Conservation (phyloP, 2,888 invertebrate species). For the Meganola albula region DNA sequence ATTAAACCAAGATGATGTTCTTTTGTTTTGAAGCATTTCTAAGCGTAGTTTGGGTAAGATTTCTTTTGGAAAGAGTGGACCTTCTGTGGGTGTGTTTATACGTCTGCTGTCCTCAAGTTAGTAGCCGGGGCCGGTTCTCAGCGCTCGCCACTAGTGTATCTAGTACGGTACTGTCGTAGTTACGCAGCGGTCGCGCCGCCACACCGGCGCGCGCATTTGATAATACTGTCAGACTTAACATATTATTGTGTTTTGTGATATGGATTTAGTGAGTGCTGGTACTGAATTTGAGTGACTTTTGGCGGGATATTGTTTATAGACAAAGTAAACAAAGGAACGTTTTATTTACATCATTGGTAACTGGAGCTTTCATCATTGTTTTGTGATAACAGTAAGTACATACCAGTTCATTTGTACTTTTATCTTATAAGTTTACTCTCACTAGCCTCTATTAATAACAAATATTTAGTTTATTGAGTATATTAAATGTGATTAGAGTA, state of each 20-base stretch:
- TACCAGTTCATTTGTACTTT: conserved; percentile 26
- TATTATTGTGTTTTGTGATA: conserved; percentile 43
- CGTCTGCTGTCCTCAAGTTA: conserved; percentile 40
- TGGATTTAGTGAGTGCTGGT: conserved; percentile 31
- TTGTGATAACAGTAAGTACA: conserved; percentile 71
- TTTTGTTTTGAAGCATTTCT: too few relatives aligned
- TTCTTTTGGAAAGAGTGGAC: too few relatives aligned
- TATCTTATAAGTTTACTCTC: too few relatives aligned
- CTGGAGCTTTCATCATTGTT: conserved; percentile 61
- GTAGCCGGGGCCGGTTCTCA: conserved; percentile 48
- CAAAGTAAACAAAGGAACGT: too few relatives aligned
- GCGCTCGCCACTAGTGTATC: conserved; percentile 45
- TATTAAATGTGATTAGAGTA: conserved; percentile 5
- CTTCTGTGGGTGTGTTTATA: too few relatives aligned
- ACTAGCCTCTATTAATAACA: too few relatives aligned
- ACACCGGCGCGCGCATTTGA: conserved; percentile 49
- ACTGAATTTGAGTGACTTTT: conserved; percentile 34
- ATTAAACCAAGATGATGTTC: too few relatives aligned
- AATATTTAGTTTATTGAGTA: too few relatives aligned
- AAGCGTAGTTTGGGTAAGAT: too few relatives aligned
- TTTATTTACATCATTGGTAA: conserved; percentile 62
- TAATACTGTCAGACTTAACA: conserved; percentile 37
- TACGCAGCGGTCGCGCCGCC: conserved; percentile 56
- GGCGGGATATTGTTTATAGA: conserved; percentile 55
- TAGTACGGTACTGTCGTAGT: conserved; percentile 65